A percentile compares a stretch with the other conserved stretches of the same genome.
These are phyloP conservation scores for Eueremaeus valkanovi DNA, from an alignment of 2,888 invertebrate genomes.

Conservation along the genomic window DNA sequence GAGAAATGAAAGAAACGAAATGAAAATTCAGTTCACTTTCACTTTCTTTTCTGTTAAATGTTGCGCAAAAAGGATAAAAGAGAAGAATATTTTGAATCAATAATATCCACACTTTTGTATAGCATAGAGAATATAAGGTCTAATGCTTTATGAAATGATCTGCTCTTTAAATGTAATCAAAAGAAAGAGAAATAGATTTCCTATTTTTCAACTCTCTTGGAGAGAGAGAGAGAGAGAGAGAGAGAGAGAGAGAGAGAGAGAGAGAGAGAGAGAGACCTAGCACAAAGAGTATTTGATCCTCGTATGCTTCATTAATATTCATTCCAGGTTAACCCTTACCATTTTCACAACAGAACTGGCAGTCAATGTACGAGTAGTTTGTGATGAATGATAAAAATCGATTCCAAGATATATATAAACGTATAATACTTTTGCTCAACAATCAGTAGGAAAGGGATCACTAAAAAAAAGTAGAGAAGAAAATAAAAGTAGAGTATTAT, in stretches of 20 bases:
- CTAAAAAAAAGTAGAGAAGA: constrained; percentile 3
- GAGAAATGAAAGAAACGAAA: too few relatives aligned
- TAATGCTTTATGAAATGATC: neutral
- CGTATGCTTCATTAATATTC: neutral
- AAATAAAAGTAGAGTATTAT: neutral
- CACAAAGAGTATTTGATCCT: too few relatives aligned
- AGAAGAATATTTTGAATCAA: neutral
- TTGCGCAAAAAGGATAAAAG: neutral
- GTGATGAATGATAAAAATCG: constrained; percentile 7
- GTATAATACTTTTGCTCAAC: neutral
- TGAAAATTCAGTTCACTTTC: neutral
- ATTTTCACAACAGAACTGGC: neutral
- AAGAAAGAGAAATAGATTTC: too few relatives aligned
- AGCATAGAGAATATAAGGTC: neutral
- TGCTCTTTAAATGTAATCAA: neutral
- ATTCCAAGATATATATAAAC: neutral
- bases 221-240: too few relatives aligned
- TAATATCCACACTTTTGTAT: neutral
- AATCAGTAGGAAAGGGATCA: neutral
- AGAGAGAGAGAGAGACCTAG: too few relatives aligned
- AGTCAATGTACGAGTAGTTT: neutral
- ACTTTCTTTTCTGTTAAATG: constrained; percentile 1
- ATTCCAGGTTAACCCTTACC: neutral
- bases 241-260: too few relatives aligned
- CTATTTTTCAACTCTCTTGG: too few relatives aligned